Evolutionary conservation across 1,140 invertebrate genomes (phyloP).

Genomic region (Ctenoplectra terminalis): DNA sequence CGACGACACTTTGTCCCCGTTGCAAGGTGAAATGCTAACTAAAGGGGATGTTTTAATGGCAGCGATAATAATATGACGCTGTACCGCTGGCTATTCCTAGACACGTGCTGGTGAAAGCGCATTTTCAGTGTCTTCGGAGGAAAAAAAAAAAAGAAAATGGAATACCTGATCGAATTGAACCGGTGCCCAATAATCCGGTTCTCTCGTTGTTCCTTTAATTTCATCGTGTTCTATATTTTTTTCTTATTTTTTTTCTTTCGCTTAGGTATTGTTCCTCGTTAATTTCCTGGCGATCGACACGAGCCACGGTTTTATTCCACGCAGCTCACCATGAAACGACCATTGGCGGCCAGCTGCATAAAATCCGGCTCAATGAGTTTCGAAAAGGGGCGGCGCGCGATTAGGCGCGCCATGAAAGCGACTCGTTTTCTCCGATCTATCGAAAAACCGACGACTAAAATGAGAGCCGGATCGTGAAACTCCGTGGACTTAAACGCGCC

Average conservation of each 20-base stretch:
- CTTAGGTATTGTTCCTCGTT: too few relatives aligned
- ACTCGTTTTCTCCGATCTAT: constrained; percentile 17
- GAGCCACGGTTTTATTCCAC: constrained; percentile 11
- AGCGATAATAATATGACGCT: constrained; percentile 71
- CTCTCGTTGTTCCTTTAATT: background rate
- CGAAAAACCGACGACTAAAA: constrained; percentile 1
- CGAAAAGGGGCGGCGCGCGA: constrained; percentile 18
- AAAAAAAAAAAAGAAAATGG: background rate
- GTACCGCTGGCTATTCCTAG: constrained; percentile 64
- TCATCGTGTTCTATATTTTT: background rate
- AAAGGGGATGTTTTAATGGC: constrained; percentile 80
- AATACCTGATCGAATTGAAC: background rate
- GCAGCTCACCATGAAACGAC: constrained; percentile 32
- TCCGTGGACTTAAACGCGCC: background rate
- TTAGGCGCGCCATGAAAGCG: constrained; percentile 24
- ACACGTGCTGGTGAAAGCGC: background rate
- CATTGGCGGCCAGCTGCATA: constrained; percentile 28
- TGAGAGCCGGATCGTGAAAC: constrained; percentile 21
- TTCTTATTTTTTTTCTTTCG: too few relatives aligned
- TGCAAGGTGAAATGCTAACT: constrained; percentile 81
- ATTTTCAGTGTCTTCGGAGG: background rate
- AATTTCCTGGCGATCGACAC: background rate
- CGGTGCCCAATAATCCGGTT: background rate
- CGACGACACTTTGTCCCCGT: constrained; percentile 75
- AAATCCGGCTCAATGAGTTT: constrained; percentile 49